Evolutionary conservation across 2,888 invertebrate species (phyloP), one percentile per base, ranked within the genome.

Genomic region (Melanotus villosus): DNA sequence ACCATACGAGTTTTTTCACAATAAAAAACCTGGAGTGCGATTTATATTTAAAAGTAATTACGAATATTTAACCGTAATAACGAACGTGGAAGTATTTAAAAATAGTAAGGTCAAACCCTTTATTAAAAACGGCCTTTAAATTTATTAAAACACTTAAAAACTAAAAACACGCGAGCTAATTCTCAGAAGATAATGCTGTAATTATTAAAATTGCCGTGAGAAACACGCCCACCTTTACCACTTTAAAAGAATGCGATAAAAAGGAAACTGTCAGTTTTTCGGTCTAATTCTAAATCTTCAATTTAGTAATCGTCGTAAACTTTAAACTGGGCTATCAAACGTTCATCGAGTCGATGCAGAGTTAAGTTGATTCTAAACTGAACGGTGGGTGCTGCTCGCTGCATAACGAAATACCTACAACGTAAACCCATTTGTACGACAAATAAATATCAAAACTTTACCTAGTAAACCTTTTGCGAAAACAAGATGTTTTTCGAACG

Each of bases 131-230:
- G 54, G 26, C 60, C 62, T 67, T 62, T 38, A 57, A 63, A 68
- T 43, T 54, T 56, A 43, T 47, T 67, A 23, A 63, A 68, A 60
- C 21, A 16, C 18, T 59, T 26, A 10, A 50, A 58, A 59, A 50
- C 26, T 9, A n/a, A n/a, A 59, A 21, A 34, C 68, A 68, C 68
- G 68, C 68, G 58, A 68, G 54, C 50, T 38, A 19, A 68, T 68
- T 57, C 58, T 12, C 43, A 57, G 68, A 62, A 56, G 60, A 57
- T 68, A 68, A 68, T 57, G 38, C 41, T 36, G 23, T 63, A 63
- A 57, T 56, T 63, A 57, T 47, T 9, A 50, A 62, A 58, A 68
- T 45, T 63, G 43, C 23, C 45, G 68, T 68, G 64, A 63, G 68
- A 68, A 63, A 41, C 36, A 60, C 68, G 54, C 60, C 67, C 36